Base-by-base conservation (phyloP, 2,888 invertebrate genomes). In the Neria commutata region DNA sequence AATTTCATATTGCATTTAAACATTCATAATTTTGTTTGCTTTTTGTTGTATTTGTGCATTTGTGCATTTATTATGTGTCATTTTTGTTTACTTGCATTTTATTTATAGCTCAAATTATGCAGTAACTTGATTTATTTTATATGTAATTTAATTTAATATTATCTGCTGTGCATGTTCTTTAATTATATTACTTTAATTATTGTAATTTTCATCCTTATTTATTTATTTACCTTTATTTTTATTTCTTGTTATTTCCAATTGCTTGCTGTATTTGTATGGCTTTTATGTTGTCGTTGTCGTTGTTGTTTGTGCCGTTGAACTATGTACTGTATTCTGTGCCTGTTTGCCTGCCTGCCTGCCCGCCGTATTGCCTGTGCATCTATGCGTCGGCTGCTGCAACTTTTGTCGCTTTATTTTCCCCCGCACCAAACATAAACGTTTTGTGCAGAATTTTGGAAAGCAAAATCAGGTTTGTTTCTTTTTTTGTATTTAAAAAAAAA, bases 391-490 rank as follows among this genome's bases (percentile, higher is more conserved):
- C 49, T 24, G 63, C 61, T 66, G 65, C 62, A 37, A 56, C 46
- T 45, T 54, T 52, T 48, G 56, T 56, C 54, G 62, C 59, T 47
- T 50, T 67, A 21, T 60, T 47, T 48, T 66, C 26, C 40, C 21
- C 21, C 54, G 54, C n/a, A 25, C 42, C 29, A 6, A 8, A 11
- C 29, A 29, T 11, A 8, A 29, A 29, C 29, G 29, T 19, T 59
- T 60, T 66, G 60, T 67, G 75, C 78, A 91, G 91, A 84, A 91
- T 91, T 86, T 85, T 90, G 89, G 91, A 91, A 86, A 91, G 89
- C 85, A 90, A 90, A 86, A 89, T 89, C 85, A 88, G 91, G 91
- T 91, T 86, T 88, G 90, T 84, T 60, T 58, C 58, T 54, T n/a
- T 45, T 58, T 33, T 34, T 60, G 55, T 46, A n/a, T 53, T 52